Conservation (phyloP, 2,113 vertebrate genomes). For the Tragelaphus buxtoni region DNA sequence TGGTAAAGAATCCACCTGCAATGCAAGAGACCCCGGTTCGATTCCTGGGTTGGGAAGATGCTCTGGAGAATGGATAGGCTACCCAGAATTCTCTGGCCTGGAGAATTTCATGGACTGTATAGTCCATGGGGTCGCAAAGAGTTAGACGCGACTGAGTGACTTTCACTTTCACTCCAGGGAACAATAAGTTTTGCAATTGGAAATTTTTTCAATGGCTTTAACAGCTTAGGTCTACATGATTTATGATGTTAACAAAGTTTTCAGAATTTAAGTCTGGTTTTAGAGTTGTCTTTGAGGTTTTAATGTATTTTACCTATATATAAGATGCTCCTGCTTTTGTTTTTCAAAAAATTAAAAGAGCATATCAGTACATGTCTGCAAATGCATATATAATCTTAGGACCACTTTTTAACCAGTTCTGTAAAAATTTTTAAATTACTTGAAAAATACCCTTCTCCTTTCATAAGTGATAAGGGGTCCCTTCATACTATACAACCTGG, state of each 20-base stretch:
- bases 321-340: background rate
- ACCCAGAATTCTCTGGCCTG: background rate
- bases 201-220: background rate
- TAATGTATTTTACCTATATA: background rate
- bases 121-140: background rate
- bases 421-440: background rate
- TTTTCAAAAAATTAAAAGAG: background rate
- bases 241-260: background rate
- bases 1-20: background rate
- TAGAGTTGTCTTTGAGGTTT: background rate
- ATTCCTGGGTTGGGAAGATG: background rate
- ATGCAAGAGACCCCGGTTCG: background rate
- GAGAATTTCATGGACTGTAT: too few relatives aligned
- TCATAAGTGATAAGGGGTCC: background rate
- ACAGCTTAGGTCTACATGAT: background rate
- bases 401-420: background rate
- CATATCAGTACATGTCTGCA: background rate
- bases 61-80: background rate
- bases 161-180: background rate
- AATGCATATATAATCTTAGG: background rate
- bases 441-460: background rate
- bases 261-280: background rate
- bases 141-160: background rate
- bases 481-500: background rate
- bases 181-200: background rate